A percentile compares a stretch with the other conserved stretches of the same genome.
phyloP scores from a whole-genome alignment of 2,888 invertebrate species.

The Penaeus monodon region DNA sequence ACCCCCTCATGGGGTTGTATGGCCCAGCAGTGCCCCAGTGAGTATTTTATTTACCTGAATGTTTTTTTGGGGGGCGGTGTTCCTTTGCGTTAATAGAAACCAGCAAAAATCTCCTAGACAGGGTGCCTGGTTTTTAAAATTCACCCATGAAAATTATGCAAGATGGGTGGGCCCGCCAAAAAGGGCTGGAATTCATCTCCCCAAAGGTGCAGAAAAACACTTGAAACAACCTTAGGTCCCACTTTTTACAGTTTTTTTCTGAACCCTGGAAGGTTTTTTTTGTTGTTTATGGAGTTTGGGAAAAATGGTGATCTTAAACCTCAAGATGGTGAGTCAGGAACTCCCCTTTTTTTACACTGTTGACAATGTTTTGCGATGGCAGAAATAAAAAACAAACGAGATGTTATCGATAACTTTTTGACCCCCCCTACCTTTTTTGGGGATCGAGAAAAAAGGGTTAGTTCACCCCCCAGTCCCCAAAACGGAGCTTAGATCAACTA shows the following conservation, averaged over 20 bases:
- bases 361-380: neutral
- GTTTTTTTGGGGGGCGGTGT: neutral
- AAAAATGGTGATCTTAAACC: neutral
- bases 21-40: neutral
- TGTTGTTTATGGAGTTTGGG: no score
- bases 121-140: neutral
- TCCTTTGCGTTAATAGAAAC: neutral
- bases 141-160: no score
- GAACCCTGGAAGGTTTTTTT: no score
- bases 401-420: constrained; percentile 7
- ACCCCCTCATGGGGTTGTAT: neutral
- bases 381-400: neutral
- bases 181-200: no score
- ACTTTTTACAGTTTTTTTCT: no score
- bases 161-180: no score
- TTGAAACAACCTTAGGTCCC: no score
- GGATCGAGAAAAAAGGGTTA: neutral
- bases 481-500: constrained; percentile 16
- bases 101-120: neutral
- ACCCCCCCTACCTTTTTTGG: constrained; percentile 21
- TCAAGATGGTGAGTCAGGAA: neutral
- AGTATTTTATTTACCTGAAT: neutral
- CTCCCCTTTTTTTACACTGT: neutral
- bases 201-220: no score
- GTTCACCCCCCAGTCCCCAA: neutral